Base-by-base conservation (phyloP, 2,113 vertebrate species). In the Sterna hirundo region DNA sequence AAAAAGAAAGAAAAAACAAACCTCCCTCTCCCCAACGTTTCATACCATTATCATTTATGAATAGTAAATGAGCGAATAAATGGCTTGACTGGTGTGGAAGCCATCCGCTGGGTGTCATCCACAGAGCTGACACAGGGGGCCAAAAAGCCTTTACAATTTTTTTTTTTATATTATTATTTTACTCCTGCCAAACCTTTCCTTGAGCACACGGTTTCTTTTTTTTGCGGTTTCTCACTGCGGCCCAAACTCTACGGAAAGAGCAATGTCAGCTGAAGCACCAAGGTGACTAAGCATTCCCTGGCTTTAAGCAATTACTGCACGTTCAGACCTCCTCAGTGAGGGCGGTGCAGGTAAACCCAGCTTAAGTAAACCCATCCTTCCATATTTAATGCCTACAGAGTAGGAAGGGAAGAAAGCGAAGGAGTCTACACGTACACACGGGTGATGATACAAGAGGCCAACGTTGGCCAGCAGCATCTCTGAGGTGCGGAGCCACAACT, bases 361-460 rank as follows among this genome's bases (percentile, higher is more conserved):
- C 77, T 82, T 49, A 71, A 84, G 44, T 13, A 42, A 95, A 71
- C 49, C 9, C 13, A 72, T 40, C 52, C 44, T 61, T 86, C 22
- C 44, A 3, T 55, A 68, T 64, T 79, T 65, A 44, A 81, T 3
- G 18, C 11, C 83, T 46, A 38, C 34, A 36, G 57, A 61, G 22
- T 0, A 62, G 54, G 44, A 71, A 60, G 36, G 47, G 69, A 46
- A 49, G 19, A 7, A 57, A 18, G 46, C 1, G 0, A 19, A 46
- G 44, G 69, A 61, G 55, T 0, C 34, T 2, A 13, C 6, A 3
- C 0, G 17, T 3, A 30, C 2, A 14, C 42, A 44, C 0, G 0
- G 47, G 22, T 14, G 70, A 14, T 1, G 65, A 46, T 1, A 57
- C 58, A 38, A 34, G 15, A 62, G 72, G 49, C 38, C 38, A 16